A percentile compares a stretch with the other conserved stretches of the same genome.
Conservation (phyloP, 2,113 vertebrate genomes). For the Corythornis cristatus region DNA sequence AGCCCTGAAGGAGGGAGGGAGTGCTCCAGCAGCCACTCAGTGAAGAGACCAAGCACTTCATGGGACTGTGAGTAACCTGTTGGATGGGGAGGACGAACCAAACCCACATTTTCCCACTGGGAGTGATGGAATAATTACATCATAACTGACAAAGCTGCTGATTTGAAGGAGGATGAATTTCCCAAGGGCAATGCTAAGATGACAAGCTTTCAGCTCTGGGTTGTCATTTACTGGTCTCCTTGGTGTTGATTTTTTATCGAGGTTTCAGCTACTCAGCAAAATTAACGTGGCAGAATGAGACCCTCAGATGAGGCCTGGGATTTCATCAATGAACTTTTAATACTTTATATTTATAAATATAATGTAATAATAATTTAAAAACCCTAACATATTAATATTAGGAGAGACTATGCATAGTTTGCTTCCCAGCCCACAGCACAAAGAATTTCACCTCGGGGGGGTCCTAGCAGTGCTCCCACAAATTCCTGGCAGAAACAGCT, state of each 20-base stretch:
- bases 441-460: background rate
- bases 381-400: background rate
- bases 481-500: background rate
- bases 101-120: background rate
- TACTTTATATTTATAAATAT: no score
- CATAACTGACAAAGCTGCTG: background rate
- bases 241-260: background rate
- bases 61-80: background rate
- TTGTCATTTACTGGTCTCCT: background rate
- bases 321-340: background rate
- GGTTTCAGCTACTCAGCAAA: background rate
- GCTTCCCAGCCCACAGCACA: background rate
- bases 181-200: background rate
- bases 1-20: background rate
- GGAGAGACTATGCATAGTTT: background rate
- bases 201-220: background rate
- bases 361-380: background rate
- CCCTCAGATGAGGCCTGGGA: background rate
- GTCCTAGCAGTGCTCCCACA: background rate
- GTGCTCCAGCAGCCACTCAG: background rate
- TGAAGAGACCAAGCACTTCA: background rate
- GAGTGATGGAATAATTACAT: background rate
- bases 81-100: fast-evolving
- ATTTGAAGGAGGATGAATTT: background rate
- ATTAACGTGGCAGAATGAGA: background rate